A percentile compares a stretch with the other conserved stretches of the same genome.
Conservation (phyloP, 2,113 vertebrate species). For the Eolophus roseicapilla region DNA sequence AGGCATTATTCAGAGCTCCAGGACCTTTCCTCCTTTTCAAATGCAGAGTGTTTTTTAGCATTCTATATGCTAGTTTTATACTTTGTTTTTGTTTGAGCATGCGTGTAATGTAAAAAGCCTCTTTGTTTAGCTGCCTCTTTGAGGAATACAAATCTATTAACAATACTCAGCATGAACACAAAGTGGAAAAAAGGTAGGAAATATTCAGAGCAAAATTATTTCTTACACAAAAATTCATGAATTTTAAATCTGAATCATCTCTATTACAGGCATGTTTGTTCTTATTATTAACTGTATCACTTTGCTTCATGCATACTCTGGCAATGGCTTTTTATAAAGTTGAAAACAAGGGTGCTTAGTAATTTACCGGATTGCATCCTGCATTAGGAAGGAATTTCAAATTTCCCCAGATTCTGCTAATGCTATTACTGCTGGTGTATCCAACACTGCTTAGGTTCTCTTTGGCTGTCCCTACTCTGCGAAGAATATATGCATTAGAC, state of each 20-base stretch:
- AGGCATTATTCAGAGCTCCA: background rate
- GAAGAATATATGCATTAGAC: background rate
- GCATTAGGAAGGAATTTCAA: conserved; percentile 61
- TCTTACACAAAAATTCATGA: background rate
- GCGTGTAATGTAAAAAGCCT: background rate
- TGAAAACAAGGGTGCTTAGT: background rate
- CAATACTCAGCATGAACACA: background rate
- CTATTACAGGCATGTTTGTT: background rate
- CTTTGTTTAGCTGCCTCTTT: background rate
- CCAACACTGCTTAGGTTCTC: conserved; percentile 16
- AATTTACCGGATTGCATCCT: background rate
- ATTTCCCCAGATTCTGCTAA: conserved; percentile 52
- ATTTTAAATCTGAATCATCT: background rate
- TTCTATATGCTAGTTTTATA: background rate
- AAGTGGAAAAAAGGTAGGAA: background rate
- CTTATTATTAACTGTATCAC: background rate
- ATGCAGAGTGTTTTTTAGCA: background rate
- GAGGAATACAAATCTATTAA: background rate
- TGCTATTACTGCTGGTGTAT: conserved; percentile 60
- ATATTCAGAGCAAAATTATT: background rate
- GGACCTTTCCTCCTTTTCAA: background rate
- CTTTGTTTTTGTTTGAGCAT: background rate
- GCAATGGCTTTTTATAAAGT: background rate
- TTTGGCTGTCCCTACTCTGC: background rate
- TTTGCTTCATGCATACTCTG: background rate